A percentile compares a stretch with the other conserved stretches of the same genome.
These are phyloP conservation scores for Bugula neritina DNA, from an alignment of 2,888 invertebrate genomes.

Conservation along the genomic window DNA sequence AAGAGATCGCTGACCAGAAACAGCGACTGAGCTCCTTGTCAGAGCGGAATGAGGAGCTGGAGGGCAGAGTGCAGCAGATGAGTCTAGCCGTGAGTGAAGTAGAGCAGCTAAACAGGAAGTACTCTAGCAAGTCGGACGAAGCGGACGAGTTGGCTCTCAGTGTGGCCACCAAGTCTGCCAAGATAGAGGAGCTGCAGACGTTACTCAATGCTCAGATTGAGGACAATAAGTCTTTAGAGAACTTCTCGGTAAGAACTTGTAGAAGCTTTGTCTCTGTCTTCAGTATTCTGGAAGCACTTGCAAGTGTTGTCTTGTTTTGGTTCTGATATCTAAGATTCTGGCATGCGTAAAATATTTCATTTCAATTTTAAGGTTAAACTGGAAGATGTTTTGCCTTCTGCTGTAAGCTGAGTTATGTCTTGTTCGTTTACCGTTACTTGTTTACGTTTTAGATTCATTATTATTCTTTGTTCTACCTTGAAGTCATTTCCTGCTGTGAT, in stretches of 20 bases:
- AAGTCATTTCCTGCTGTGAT: too few species aligned
- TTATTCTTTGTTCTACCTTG: too few species aligned
- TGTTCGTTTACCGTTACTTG: too few species aligned
- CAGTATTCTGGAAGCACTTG: too few species aligned
- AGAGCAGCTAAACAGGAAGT: not conserved
- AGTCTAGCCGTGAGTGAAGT: not conserved
- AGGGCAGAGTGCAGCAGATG: not conserved
- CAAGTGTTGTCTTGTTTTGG: too few species aligned
- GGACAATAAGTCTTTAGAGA: not conserved
- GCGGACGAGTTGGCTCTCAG: not conserved
- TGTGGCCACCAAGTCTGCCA: conserved; percentile 11
- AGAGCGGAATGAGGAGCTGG: not conserved
- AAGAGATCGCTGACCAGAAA: not conserved
- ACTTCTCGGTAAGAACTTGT: conserved; percentile 1
- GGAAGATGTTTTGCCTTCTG: too few species aligned
- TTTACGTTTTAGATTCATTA: too few species aligned
- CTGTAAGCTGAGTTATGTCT: too few species aligned
- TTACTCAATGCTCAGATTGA: not conserved
- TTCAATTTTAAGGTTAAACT: too few species aligned
- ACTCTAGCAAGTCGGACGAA: not conserved
- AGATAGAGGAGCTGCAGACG: conserved; percentile 10
- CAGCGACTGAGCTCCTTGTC: not conserved
- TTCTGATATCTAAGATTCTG: too few species aligned
- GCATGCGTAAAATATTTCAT: too few species aligned
- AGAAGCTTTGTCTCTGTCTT: too few species aligned